These are phyloP conservation scores for Sinhomidia bicolor DNA, from an alignment of 2,888 invertebrate genomes.

Conservation along the genomic window DNA sequence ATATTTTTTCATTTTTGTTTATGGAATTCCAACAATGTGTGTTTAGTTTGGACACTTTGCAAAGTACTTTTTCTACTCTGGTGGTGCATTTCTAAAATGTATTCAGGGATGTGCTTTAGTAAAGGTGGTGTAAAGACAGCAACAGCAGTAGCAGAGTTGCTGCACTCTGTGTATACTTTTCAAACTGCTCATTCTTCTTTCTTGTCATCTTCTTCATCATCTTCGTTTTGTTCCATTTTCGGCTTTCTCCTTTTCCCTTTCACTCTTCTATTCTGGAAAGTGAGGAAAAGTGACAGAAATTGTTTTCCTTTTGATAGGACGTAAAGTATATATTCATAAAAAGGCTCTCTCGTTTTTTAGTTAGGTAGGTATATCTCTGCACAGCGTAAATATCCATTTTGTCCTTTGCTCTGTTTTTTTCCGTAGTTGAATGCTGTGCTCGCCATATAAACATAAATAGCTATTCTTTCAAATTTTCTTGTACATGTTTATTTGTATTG, in stretches of 20 bases:
- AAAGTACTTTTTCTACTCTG: neutral
- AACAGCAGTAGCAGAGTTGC: neutral
- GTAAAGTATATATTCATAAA: conserved; percentile 19
- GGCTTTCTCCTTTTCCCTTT: conserved; percentile 38
- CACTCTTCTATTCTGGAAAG: conserved; percentile 38
- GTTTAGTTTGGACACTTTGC: neutral
- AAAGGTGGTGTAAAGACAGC: no score
- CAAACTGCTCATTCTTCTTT: conserved; percentile 53
- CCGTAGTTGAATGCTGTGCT: no score
- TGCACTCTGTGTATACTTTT: neutral
- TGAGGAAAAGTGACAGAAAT: conserved; percentile 63
- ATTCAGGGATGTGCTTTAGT: neutral
- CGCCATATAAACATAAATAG: no score
- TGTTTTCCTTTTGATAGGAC: conserved; percentile 52
- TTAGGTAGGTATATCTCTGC: neutral
- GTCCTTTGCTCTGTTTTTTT: no score
- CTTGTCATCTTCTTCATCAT: conserved; percentile 63
- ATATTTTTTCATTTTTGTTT: neutral
- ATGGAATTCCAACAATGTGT: conserved; percentile 42
- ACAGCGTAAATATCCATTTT: conserved; percentile 35
- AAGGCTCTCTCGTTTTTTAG: neutral
- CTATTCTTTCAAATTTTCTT: neutral
- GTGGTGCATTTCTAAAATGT: conserved; percentile 11
- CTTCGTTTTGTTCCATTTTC: conserved; percentile 54
- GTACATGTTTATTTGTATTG: neutral